These are phyloP conservation scores for Polymixis flavicincta DNA, from an alignment of 2,888 invertebrate genomes.

Conservation along the genomic window DNA sequence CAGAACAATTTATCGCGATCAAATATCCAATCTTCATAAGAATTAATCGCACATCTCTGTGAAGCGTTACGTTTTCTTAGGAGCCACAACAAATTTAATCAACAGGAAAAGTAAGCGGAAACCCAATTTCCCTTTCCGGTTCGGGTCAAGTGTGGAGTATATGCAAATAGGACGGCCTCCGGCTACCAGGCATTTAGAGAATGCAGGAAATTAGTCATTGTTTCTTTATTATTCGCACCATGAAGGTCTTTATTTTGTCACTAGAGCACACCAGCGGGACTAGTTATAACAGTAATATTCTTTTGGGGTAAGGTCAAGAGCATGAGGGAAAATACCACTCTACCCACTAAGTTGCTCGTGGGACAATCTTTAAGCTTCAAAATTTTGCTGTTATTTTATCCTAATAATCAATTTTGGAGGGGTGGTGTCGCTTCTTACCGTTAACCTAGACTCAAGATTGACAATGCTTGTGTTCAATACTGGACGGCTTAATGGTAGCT, in stretches of 20 bases:
- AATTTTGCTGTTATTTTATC: too few relatives aligned
- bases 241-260: constrained; percentile 13
- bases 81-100: constrained; percentile 55
- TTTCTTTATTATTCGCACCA: constrained; percentile 29
- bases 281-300: not conserved
- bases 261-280: not conserved
- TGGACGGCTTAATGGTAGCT: too few relatives aligned
- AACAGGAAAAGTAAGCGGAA: constrained; percentile 42
- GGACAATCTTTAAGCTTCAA: too few relatives aligned
- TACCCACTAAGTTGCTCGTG: too few relatives aligned
- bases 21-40: too few relatives aligned
- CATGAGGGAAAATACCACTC: too few relatives aligned
- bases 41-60: constrained; percentile 2
- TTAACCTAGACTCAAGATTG: too few relatives aligned
- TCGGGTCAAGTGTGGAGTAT: constrained; percentile 29
- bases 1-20: too few relatives aligned
- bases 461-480: too few relatives aligned
- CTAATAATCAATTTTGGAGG: too few relatives aligned
- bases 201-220: constrained; percentile 47
- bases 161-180: constrained; percentile 50
- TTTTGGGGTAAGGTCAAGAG: not conserved
- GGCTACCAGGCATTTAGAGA: constrained; percentile 19
- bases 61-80: constrained; percentile 23
- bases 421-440: too few relatives aligned
- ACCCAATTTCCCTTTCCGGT: constrained; percentile 54